A percentile compares a stretch with the other conserved stretches of the same genome.
These are phyloP conservation scores for Myotis brandtii DNA, from an alignment of 2,113 vertebrate genomes.

Conservation along the genomic window DNA sequence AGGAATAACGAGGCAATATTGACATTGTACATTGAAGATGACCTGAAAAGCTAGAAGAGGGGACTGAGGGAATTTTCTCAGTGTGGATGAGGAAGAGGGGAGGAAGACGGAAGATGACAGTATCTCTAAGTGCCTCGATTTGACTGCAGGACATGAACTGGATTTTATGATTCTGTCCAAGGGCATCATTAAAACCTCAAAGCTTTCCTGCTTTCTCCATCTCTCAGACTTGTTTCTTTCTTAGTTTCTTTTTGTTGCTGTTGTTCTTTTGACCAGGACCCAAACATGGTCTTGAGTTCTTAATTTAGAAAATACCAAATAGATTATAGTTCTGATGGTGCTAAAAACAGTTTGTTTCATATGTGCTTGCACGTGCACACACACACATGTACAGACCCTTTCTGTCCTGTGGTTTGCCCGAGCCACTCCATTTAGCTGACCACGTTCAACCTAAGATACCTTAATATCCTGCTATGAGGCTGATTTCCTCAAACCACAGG, in stretches of 20 bases:
- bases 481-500: slow-evolving; percentile 20
- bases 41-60: not conserved
- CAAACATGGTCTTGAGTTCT: slow-evolving; percentile 4
- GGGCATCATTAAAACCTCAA: not conserved
- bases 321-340: slow-evolving; percentile 14
- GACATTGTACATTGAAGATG: slow-evolving; percentile 2
- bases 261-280: slow-evolving; percentile 16
- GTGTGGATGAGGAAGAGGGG: not conserved
- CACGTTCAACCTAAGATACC: slow-evolving; percentile 1
- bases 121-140: not conserved
- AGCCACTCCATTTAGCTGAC: not conserved
- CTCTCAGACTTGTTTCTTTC: slow-evolving; percentile 1
- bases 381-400: not conserved
- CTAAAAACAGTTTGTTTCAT: not conserved
- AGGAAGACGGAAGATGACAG: not conserved
- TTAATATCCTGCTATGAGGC: not conserved
- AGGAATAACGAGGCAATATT: slow-evolving; percentile 27
- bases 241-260: not conserved
- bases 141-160: not conserved
- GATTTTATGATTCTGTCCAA: slow-evolving; percentile 35
- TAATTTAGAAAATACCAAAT: slow-evolving; percentile 23
- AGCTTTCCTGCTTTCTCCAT: slow-evolving; percentile 4
- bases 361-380: not conserved
- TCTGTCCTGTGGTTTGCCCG: not conserved
- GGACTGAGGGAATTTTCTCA: not conserved